Base-by-base conservation (phyloP, 2,888 invertebrate species). In the Marronus borbonicus region DNA sequence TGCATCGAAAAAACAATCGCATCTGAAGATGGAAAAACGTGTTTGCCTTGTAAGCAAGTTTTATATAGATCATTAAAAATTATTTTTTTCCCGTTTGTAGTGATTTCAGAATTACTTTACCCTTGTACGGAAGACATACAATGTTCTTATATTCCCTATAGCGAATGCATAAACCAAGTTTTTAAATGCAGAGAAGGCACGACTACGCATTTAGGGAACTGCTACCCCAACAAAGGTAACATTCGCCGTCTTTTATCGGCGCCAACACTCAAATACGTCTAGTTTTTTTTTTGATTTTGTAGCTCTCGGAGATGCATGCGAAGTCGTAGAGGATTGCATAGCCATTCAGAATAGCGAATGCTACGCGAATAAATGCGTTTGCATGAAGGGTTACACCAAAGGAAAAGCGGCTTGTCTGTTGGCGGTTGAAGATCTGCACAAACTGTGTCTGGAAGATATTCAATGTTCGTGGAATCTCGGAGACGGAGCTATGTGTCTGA, bases 281-380 rank as follows among this genome's bases (percentile, higher is more conserved):
- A 2, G 1, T 12, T 44, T 8, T 44, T 44, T 8, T 44, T 44
- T 44, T 1, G 2, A 44, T 31, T 44, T 64, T 75, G 39, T 58
- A 87, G 87, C 74, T 49, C 80, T 87, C 14, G 86, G 85, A n/a
- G 81, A 82, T 70, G 10, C 55, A 14, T 87, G 87, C 76, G 36
- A 78, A 7, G 64, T 49, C 0, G 68, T 81, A 39, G 83, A 80
- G 65, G 86, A 87, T 79, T 87, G 87, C 80, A 81, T 81, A 3
- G 50, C 76, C 20, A 81, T 81, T 0, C 58, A 81, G 7, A 84
- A 80, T 66, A 81, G 84, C 12, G 76, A 70, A 65, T 87, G 87
- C 75, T 77, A 78, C 3, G 74, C 83, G 31, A 80, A 81, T 5
- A 80, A 65, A 36, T 87, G 87, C 78, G 76, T 62, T 12, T 87